A percentile compares a stretch with the other conserved stretches of the same genome.
phyloP scores from a whole-genome alignment of 2,113 vertebrate genomes.

The Sinocyclocheilus maitianheensis region DNA sequence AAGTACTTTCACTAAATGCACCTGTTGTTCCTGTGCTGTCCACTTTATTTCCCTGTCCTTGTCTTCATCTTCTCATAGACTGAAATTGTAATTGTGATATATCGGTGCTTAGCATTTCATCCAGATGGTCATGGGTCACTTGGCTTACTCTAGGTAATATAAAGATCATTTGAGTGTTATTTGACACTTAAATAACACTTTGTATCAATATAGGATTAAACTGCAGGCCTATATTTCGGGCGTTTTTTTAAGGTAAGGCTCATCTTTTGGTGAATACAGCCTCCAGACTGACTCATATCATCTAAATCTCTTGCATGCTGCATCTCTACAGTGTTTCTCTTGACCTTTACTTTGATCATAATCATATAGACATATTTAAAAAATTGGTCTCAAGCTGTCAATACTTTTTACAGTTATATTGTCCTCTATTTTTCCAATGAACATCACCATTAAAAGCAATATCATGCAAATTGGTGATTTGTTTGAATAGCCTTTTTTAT shows the following conservation, averaged over 20 bases:
- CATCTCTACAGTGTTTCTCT: background rate
- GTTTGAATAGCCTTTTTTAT: slow-evolving; percentile 22
- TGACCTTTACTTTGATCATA: slow-evolving; percentile 3
- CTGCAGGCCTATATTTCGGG: background rate
- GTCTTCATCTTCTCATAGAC: background rate
- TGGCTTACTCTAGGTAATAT: background rate
- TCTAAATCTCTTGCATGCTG: background rate
- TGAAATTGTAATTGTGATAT: background rate
- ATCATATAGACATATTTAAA: background rate
- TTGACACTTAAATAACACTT: background rate
- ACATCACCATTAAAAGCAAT: slow-evolving; percentile 71
- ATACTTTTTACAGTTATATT: slow-evolving; percentile 53
- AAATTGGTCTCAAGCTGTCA: slow-evolving; percentile 56
- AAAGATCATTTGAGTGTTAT: background rate
- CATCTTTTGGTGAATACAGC: background rate
- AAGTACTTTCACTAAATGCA: slow-evolving; percentile 54
- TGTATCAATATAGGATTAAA: background rate
- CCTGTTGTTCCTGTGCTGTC: slow-evolving; percentile 36
- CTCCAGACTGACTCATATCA: background rate
- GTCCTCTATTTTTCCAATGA: slow-evolving; percentile 64
- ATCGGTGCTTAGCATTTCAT: background rate
- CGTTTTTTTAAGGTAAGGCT: background rate
- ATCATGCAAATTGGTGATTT: slow-evolving; percentile 53
- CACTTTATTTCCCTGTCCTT: slow-evolving; percentile 45
- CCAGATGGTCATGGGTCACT: background rate